Evolutionary conservation across 1,140 invertebrate genomes (phyloP).

Genomic region (Rhagoletis zephyria): DNA sequence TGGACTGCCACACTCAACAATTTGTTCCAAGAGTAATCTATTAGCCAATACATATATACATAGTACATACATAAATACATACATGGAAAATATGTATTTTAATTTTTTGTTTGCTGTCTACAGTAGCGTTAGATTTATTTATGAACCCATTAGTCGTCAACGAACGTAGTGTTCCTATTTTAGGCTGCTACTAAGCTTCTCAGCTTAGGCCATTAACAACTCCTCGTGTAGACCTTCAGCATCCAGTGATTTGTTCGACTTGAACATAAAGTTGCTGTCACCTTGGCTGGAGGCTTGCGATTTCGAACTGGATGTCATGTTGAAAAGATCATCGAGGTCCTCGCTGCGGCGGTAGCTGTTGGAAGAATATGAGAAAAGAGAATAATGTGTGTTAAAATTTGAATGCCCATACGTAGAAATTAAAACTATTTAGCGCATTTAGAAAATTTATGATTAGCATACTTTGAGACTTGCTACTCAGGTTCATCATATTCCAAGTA

Average conservation of each 20-base stretch:
- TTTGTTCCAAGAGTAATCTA: background rate
- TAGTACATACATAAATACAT: background rate
- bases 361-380: background rate
- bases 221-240: conserved; percentile 64
- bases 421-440: too few species aligned
- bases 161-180: too few species aligned
- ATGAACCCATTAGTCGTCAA: too few species aligned
- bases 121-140: too few species aligned
- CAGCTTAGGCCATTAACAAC: conserved; percentile 64
- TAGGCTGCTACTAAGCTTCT: too few species aligned
- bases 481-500: too few species aligned
- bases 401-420: too few species aligned
- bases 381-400: background rate
- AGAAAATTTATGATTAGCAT: too few species aligned
- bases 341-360: conserved; percentile 73
- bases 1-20: conserved; percentile 25
- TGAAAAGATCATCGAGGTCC: conserved; percentile 76
- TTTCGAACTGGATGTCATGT: conserved; percentile 75
- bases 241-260: conserved; percentile 69
- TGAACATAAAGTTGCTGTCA: conserved; percentile 68
- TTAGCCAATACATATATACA: background rate
- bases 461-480: too few species aligned
- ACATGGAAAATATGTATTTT: background rate
- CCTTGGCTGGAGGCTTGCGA: conserved; percentile 74
- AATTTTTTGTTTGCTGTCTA: too few species aligned